Evolutionary conservation across 2,797 vertebrate species (phyloP), one percentile per base, ranked within the genome.

Genomic region (Remorina albescens): DNA sequence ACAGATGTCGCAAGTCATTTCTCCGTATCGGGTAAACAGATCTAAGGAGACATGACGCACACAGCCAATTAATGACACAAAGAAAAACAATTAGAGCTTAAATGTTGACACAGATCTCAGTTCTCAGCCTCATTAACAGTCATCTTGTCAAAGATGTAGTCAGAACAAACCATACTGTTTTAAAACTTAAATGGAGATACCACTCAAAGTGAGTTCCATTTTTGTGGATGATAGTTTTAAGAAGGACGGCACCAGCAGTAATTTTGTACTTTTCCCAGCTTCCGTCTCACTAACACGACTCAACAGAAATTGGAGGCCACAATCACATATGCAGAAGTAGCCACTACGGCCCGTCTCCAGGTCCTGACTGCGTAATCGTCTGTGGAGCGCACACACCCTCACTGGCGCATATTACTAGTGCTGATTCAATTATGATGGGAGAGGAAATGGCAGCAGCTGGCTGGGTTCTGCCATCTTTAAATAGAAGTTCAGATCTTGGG

Each of bases 381-480:
- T 81, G 72, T 53, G 56, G 80, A 62, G 86, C 6, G 50, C 79
- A 82, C 79, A 88, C 84, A 78, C 88, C 83, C 81, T 81, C 74
- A 59, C 78, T 69, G 78, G 67, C 25, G 65, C 83, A 84, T 82
- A 89, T 74, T 54, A 66, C 76, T 83, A 85, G 81, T 36, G 30
- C 76, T 77, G 90, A 92, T 91, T 91, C 78, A 80, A 86, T 93
- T 91, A 91, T 56, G 64, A 84, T 37, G 80, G 56, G 76, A 90
- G 80, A 37, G 68, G 85, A 93, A 94, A 86, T 0, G 53, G 81
- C 87, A 88, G 87, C 89, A 91, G 90, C 91, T 92, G 91, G 86
- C 80, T 66, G 47, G 73, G 84, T 86, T 86, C 54, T 88, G 80
- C 83, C 85, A 84, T 91, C 91, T 91, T 94, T 90, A 93, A 92